phyloP scores from a whole-genome alignment of 2,113 vertebrate genomes.

The Callopanchax toddi region DNA sequence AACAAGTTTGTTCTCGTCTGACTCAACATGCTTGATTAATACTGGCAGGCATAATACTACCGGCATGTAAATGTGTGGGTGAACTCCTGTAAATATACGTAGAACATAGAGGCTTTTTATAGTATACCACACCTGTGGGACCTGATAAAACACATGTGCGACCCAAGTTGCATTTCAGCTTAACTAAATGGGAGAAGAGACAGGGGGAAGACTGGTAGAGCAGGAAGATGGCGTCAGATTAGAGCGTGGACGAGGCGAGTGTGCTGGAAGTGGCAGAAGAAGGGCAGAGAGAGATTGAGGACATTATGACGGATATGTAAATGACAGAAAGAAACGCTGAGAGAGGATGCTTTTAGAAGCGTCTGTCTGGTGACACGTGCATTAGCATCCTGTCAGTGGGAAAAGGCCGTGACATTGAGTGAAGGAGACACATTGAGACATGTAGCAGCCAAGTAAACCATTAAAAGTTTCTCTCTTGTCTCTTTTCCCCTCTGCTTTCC shows the following conservation, averaged over 20 bases:
- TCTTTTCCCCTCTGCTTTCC: slow-evolving; percentile 12
- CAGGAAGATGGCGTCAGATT: slow-evolving; percentile 45
- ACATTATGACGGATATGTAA: slow-evolving; percentile 47
- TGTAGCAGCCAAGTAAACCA: slow-evolving; percentile 42
- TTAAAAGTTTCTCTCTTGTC: slow-evolving; percentile 21
- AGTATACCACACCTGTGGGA: too few relatives aligned
- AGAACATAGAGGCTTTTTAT: too few relatives aligned
- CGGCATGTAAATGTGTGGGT: slow-evolving; percentile 3
- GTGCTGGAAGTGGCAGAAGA: slow-evolving; percentile 29
- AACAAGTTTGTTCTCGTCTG: background rate
- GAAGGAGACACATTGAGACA: slow-evolving; percentile 45
- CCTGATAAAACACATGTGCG: background rate
- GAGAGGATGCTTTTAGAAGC: slow-evolving; percentile 44
- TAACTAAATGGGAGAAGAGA: slow-evolving; percentile 4
- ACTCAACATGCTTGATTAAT: too few relatives aligned
- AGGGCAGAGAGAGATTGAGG: slow-evolving; percentile 6
- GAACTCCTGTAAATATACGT: background rate
- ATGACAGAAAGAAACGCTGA: slow-evolving; percentile 36
- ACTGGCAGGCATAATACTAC: too few relatives aligned
- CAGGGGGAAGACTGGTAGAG: background rate
- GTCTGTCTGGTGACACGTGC: slow-evolving; percentile 64
- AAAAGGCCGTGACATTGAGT: slow-evolving; percentile 55
- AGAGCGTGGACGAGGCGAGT: slow-evolving; percentile 31
- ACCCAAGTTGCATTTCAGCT: slow-evolving; percentile 25
- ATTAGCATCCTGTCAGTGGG: slow-evolving; percentile 59